These are phyloP conservation scores for Pantherophis vulpinus DNA, from an alignment of 2,797 vertebrate genomes.

Conservation along the genomic window DNA sequence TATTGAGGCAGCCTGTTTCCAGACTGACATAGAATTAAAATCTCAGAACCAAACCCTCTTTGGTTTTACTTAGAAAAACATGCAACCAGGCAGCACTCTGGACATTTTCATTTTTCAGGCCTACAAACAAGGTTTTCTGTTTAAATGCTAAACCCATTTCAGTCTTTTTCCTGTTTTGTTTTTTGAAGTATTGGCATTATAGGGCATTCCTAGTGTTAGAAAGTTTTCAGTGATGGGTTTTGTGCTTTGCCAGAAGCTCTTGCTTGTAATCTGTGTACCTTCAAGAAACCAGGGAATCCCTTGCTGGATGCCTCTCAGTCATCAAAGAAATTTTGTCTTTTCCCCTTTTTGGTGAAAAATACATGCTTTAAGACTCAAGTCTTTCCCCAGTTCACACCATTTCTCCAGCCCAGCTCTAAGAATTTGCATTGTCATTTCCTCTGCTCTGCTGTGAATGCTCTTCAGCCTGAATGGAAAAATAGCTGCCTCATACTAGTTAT, in stretches of 20 bases:
- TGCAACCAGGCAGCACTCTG: background rate
- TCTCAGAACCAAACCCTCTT: background rate
- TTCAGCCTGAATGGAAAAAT: constrained; percentile 40
- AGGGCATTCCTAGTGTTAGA: background rate
- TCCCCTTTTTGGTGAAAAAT: background rate
- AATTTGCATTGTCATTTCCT: constrained; percentile 43
- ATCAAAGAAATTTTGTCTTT: background rate
- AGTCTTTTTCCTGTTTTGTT: background rate
- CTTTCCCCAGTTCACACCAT: constrained; percentile 24
- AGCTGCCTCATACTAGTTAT: constrained; percentile 6
- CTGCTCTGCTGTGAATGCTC: background rate
- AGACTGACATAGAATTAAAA: background rate
- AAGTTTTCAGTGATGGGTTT: background rate
- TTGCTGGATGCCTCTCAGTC: too few relatives aligned
- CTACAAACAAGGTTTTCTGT: too few relatives aligned
- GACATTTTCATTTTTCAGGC: background rate
- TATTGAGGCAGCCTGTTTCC: background rate
- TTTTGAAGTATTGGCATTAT: background rate
- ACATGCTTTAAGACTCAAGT: background rate
- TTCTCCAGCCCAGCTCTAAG: constrained; percentile 44
- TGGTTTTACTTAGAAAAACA: background rate
- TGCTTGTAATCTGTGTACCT: background rate
- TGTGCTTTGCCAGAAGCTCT: background rate
- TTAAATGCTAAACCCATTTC: background rate
- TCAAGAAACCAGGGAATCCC: background rate